Base-by-base conservation (phyloP, 2,113 vertebrate species). In the Hippopotamus amphibius region DNA sequence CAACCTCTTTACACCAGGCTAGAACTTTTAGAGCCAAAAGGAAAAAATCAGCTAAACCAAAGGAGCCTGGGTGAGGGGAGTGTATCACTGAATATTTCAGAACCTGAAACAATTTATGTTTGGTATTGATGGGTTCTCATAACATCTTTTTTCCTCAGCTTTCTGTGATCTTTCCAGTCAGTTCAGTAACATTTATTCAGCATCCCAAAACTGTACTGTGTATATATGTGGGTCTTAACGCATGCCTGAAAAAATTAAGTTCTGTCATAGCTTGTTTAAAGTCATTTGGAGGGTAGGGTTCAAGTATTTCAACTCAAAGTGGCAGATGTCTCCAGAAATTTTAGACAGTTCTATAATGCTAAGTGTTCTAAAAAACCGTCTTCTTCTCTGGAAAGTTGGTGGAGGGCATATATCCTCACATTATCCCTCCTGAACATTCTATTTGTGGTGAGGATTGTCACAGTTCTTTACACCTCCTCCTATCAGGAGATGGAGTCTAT, bases 261-360 rank as follows among this genome's bases (percentile, higher is more conserved):
- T 63, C 82, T 95, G 14, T 37, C 50, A 22, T 22, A 65, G 33
- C 1, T 71, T 85, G 28, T 46, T 85, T 55, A 85, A 93, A 93
- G 76, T 86, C 55, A 8, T 17, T 68, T 57, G 7, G 57, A 74
- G 0, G 9, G 0, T 15, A 7, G 30, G 12, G 37, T 14, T 88
- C 28, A 33, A 19, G 46, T 80, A 93, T 41, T 80, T 79, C 66
- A 94, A 81, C 41, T 96, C 55, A 86, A 89, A 76, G 53, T 91
- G 22, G 1, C 92, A 92, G 46, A 26, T 46, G 3, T 65, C 24
- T 55, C 24, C 28, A 74, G 85, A 63, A 72, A 79, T 83, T 61
- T 85, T 66, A 83, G 71, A 72, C 12, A 81, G 12, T 63, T 93
- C 15, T 50, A 22, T 43, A 74, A 21, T 63, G 1, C 12, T 24